phyloP scores from a whole-genome alignment of 2,888 invertebrate genomes.

The Morpho helenor region DNA sequence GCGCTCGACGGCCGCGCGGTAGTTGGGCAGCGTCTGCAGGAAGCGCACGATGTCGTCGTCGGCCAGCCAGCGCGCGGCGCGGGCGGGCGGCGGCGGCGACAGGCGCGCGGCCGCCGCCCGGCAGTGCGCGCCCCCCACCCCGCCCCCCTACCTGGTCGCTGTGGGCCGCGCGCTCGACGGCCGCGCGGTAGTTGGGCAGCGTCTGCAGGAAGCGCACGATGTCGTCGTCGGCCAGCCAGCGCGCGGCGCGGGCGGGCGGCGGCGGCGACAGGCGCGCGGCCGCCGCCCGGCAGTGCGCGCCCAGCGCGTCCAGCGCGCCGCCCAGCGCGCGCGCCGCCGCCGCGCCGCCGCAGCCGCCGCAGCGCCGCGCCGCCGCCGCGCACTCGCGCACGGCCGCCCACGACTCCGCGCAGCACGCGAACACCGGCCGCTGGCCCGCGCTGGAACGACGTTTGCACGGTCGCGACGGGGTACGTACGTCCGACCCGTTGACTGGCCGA shows the following conservation, averaged over 20 bases:
- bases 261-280: conserved; percentile 33
- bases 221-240: conserved; percentile 95
- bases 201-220: conserved; percentile 94
- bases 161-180: conserved; percentile 24
- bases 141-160: conserved; percentile 15
- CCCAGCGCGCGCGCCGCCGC: conserved; percentile 41
- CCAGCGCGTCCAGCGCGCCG: conserved; percentile 39
- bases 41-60: conserved; percentile 97
- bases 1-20: conserved; percentile 38
- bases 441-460: not conserved
- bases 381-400: conserved; percentile 41
- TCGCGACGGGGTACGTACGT: too few relatives aligned
- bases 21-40: conserved; percentile 84
- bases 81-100: conserved; percentile 35
- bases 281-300: conserved; percentile 36
- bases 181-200: conserved; percentile 59
- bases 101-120: conserved; percentile 14
- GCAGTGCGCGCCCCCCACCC: too few relatives aligned
- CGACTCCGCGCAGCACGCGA: conserved; percentile 45
- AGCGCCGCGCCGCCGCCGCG: conserved; percentile 40
- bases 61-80: conserved; percentile 83
- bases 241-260: conserved; percentile 39
- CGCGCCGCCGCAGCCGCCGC: conserved; percentile 39
- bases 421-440: conserved; percentile 37
- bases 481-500: too few relatives aligned